phyloP scores from a whole-genome alignment of 2,113 vertebrate genomes.

The Marcusenius ussheri region DNA sequence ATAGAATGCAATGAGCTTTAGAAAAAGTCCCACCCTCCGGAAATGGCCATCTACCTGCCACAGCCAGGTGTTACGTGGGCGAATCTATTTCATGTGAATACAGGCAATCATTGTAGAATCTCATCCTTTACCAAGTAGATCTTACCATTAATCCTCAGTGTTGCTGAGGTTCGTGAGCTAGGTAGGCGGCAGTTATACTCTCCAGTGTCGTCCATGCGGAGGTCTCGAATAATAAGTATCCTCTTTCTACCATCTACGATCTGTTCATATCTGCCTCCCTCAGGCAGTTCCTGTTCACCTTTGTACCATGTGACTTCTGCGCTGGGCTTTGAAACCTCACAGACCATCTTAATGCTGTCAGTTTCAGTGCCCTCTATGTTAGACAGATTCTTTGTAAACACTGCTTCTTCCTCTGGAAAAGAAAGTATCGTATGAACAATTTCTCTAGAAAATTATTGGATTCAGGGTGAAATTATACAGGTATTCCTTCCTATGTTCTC shows the following conservation, averaged over 20 bases:
- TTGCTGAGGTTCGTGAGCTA: slow-evolving; percentile 62
- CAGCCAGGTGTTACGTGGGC: no score
- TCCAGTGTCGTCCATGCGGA: slow-evolving; percentile 71
- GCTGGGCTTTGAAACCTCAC: slow-evolving; percentile 85
- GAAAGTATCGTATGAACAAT: slow-evolving; percentile 55
- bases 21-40: neutral
- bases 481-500: neutral
- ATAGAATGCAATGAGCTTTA: neutral
- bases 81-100: neutral
- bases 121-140: neutral
- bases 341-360: slow-evolving; percentile 78
- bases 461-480: neutral
- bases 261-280: neutral
- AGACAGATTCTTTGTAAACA: slow-evolving; percentile 91
- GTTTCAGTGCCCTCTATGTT: slow-evolving; percentile 87
- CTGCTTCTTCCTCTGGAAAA: slow-evolving; percentile 83
- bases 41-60: slow-evolving; percentile 57
- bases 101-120: neutral
- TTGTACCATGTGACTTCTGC: slow-evolving; percentile 56
- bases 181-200: slow-evolving; percentile 86
- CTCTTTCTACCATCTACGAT: slow-evolving; percentile 59
- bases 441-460: neutral
- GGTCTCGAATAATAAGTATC: slow-evolving; percentile 81
- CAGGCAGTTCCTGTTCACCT: neutral
- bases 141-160: slow-evolving; percentile 83